Conservation (phyloP, 2,797 vertebrate genomes). For the Falco columbarius region DNA sequence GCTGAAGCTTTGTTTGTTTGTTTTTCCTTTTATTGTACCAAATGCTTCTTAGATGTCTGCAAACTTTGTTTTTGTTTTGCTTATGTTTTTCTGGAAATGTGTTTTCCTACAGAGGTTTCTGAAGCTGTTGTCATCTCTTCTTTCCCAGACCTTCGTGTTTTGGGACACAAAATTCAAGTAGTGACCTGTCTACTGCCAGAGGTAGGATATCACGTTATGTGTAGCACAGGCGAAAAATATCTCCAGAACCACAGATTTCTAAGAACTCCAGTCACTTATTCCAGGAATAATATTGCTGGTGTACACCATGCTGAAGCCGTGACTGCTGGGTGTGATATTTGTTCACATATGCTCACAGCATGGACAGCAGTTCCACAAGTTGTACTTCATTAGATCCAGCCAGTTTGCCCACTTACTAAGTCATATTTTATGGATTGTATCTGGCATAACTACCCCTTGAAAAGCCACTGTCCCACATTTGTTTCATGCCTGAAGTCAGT, state of each 20-base stretch:
- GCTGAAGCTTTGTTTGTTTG: constrained; percentile 29
- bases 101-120: not conserved
- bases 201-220: constrained; percentile 25
- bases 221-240: constrained; percentile 7
- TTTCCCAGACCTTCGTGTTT: not conserved
- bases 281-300: constrained; percentile 52
- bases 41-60: constrained; percentile 7
- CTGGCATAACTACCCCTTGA: not conserved
- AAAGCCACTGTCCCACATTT: not conserved
- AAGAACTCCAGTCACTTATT: constrained; percentile 56
- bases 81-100: constrained; percentile 27
- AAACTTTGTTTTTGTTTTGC: constrained; percentile 36
- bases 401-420: not conserved
- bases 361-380: not conserved
- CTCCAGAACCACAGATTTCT: constrained; percentile 53
- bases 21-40: constrained; percentile 5
- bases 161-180: not conserved
- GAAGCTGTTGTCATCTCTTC: not conserved
- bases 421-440: not conserved
- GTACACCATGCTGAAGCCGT: not conserved
- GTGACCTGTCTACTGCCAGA: constrained; percentile 5
- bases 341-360: not conserved
- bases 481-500: not conserved
- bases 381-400: not conserved
- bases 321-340: not conserved